Base-by-base conservation (phyloP, 1,140 invertebrate genomes). In the Anastatus disparis region DNA sequence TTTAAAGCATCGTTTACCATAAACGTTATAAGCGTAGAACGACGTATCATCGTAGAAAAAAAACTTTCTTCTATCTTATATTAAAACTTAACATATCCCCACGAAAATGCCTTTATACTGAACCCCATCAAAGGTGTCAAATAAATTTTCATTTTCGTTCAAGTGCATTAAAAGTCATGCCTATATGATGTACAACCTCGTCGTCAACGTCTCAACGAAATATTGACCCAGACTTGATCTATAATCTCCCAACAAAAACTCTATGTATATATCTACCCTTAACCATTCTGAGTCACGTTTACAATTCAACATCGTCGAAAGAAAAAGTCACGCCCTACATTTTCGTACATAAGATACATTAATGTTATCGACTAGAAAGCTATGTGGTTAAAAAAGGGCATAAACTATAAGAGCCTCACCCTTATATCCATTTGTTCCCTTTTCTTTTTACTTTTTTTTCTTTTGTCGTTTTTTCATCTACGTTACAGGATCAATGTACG, bases 301-400 rank as follows among this genome's bases (percentile, higher is more conserved):
- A n/a, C n/a, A n/a, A n/a, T n/a, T n/a, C n/a, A n/a, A n/a, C 75
- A 70, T 71, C 4, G 22, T 12, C 22, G 17, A 26, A 24, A 52
- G n/a, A 52, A 27, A 26, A 17, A 58, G 75, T 77, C 75, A 77
- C 77, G 76, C 76, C 76, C 76, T 73, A 76, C 71, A 77, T 77
- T 77, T 78, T 76, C 74, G 70, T 70, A 64, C 74, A 35, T n/a
- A 64, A 44, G 71, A 76, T 76, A 75, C 74, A 75, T 79, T 77
- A 75, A 73, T 80, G 77, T 81, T 80, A 81, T 81, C 80, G 75
- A 78, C 77, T 75, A 62, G 56, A 65, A 66, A n/a, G n/a, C n/a
- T n/a, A n/a, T n/a, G n/a, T n/a, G n/a, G n/a, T n/a, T n/a, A 38
- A 63, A 74, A 22, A 50, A 50, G 35, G 31, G 55, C 15, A 55